These are phyloP conservation scores for Aphis craccivora DNA, from an alignment of 1,140 invertebrate species.

Conservation along the genomic window DNA sequence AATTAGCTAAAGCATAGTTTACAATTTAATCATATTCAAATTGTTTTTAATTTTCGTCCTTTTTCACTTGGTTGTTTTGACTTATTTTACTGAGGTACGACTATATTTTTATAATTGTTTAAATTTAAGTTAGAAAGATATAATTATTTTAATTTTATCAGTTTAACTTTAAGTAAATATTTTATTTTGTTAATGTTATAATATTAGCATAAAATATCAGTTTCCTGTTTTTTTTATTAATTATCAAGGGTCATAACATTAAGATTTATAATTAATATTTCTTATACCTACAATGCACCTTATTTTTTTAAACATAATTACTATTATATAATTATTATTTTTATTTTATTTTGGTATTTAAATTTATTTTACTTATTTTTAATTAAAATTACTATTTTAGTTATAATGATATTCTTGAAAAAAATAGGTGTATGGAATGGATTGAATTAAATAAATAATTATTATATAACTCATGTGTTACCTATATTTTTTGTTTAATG, in stretches of 20 bases:
- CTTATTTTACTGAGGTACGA: not conserved
- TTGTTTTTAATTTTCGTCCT: not conserved
- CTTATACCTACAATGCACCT: not conserved
- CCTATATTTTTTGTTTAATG: too few species aligned
- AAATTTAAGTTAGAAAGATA: not conserved
- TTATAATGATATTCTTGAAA: not conserved
- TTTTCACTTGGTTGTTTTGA: not conserved
- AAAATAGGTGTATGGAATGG: not conserved
- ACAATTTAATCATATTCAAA: not conserved
- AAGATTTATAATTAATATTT: not conserved
- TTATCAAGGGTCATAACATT: not conserved
- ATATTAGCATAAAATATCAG: not conserved
- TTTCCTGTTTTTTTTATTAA: not conserved
- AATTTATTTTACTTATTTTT: not conserved
- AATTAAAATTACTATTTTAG: not conserved
- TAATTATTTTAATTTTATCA: not conserved
- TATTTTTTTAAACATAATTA: not conserved
- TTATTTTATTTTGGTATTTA: not conserved
- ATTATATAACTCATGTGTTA: too few species aligned
- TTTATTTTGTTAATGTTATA: not conserved
- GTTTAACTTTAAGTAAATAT: not conserved
- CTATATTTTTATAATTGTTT: slow-evolving; percentile 10
- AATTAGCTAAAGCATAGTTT: slow-evolving; percentile 68
- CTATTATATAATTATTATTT: not conserved
- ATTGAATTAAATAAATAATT: not conserved